Conservation (phyloP, 2,797 vertebrate genomes). For the Centroberyx gerrardi region DNA sequence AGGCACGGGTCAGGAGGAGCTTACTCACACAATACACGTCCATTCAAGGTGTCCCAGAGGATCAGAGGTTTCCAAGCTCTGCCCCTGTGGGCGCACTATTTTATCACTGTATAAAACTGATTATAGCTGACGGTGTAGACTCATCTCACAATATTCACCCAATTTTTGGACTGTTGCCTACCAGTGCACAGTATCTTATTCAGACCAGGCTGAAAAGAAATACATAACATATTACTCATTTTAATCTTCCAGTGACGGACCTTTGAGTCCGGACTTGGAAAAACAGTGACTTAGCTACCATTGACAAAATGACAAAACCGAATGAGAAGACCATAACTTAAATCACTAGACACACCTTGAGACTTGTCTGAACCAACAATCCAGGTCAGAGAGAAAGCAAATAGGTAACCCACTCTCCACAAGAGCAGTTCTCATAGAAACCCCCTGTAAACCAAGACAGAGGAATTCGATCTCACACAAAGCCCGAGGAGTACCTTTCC, state of each 20-base stretch:
- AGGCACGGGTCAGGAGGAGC: not conserved
- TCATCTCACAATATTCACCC: not conserved
- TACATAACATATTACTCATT: not conserved
- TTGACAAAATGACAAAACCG: not conserved
- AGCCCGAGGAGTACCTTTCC: conserved; percentile 19
- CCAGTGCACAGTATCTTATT: not conserved
- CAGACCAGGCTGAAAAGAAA: not conserved
- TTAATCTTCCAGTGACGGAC: not conserved
- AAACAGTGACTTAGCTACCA: not conserved
- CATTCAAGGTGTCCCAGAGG: not conserved
- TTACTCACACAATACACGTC: not conserved
- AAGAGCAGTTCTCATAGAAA: conserved; percentile 41
- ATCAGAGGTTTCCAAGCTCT: not conserved
- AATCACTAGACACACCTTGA: conserved; percentile 7
- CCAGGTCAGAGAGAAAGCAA: conserved; percentile 2
- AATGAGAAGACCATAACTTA: not conserved
- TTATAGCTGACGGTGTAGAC: too few species aligned
- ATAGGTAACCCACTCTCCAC: conserved; percentile 33
- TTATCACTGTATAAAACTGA: not conserved
- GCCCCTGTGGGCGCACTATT: not conserved
- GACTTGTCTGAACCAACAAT: conserved; percentile 1
- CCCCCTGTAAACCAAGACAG: conserved; percentile 39
- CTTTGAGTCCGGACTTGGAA: not conserved
- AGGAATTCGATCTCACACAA: conserved; percentile 43
- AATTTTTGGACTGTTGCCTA: not conserved